Evolutionary conservation across 1,140 invertebrate species (phyloP).

Genomic region (Drosophila busckii): DNA sequence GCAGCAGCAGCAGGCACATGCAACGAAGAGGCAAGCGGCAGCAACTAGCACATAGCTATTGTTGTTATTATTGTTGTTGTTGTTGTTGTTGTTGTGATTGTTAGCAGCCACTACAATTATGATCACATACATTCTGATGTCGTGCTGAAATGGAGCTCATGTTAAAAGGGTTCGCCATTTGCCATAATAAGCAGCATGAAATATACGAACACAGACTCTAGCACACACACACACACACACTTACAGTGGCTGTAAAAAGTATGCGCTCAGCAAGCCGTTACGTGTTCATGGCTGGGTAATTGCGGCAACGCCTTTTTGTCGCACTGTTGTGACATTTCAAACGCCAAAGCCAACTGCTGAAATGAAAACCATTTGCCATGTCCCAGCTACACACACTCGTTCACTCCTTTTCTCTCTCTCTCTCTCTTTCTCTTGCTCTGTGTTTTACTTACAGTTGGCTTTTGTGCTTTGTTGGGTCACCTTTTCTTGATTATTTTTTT

Average conservation of each 20-base stretch:
- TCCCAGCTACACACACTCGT: not conserved
- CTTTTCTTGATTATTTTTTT: conserved; percentile 35
- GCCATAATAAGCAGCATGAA: conserved; percentile 52
- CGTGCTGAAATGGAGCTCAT: conserved; percentile 62
- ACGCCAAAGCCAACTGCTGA: conserved; percentile 25
- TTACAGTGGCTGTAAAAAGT: conserved; percentile 38
- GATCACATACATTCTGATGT: conserved; percentile 36
- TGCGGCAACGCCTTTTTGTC: conserved; percentile 66
- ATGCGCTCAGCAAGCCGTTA: conserved; percentile 31
- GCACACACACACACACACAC: too few species aligned
- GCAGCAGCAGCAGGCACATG: conserved; percentile 30
- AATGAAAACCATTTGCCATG: conserved; percentile 35
- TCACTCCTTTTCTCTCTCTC: not conserved
- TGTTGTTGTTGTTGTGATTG: conserved; percentile 30
- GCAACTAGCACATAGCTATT: conserved; percentile 29
- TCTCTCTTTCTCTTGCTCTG: not conserved
- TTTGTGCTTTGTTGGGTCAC: conserved; percentile 27
- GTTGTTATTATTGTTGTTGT: conserved; percentile 22
- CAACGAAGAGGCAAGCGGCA: conserved; percentile 2
- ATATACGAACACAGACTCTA: too few species aligned
- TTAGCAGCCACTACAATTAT: conserved; percentile 56
- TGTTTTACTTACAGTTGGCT: conserved; percentile 21
- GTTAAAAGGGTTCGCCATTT: conserved; percentile 32
- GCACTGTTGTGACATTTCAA: conserved; percentile 52
- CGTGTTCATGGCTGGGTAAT: conserved; percentile 49